A percentile compares a stretch with the other conserved stretches of the same genome.
These are phyloP conservation scores for Gymnocheta viridis DNA, from an alignment of 2,888 invertebrate species.

Conservation along the genomic window DNA sequence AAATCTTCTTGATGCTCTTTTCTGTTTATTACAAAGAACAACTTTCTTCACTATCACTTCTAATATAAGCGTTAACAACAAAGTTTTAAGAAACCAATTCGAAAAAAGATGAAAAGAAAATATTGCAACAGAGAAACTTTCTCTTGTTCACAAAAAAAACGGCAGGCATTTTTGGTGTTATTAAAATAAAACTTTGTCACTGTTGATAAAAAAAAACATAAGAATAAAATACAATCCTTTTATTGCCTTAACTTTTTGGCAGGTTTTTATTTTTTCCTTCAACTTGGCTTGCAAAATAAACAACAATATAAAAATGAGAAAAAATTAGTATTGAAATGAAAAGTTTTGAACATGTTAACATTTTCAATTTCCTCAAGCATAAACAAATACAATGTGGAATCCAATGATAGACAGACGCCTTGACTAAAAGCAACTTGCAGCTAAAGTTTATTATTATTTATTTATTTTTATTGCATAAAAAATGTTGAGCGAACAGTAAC, in stretches of 20 bases:
- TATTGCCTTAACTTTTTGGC: conserved; percentile 8
- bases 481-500: background rate
- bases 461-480: background rate
- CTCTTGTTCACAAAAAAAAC: background rate
- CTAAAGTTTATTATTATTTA: conserved; percentile 14
- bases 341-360: conserved; percentile 54
- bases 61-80: background rate
- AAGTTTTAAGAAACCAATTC: background rate
- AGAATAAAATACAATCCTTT: conserved; percentile 12
- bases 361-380: conserved; percentile 55
- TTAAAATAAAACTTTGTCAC: background rate
- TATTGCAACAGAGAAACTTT: conserved; percentile 6
- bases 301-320: background rate
- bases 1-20: background rate
- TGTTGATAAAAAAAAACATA: background rate
- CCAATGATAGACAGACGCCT: conserved; percentile 14
- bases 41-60: background rate
- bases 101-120: background rate
- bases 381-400: background rate
- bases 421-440: conserved; percentile 1
- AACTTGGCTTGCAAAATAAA: conserved; percentile 6
- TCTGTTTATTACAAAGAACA: background rate
- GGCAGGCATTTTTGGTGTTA: background rate
- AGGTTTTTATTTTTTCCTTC: background rate
- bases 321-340: conserved; percentile 47